These are phyloP conservation scores for Platysteira castanea DNA, from an alignment of 2,113 vertebrate genomes.

Conservation along the genomic window DNA sequence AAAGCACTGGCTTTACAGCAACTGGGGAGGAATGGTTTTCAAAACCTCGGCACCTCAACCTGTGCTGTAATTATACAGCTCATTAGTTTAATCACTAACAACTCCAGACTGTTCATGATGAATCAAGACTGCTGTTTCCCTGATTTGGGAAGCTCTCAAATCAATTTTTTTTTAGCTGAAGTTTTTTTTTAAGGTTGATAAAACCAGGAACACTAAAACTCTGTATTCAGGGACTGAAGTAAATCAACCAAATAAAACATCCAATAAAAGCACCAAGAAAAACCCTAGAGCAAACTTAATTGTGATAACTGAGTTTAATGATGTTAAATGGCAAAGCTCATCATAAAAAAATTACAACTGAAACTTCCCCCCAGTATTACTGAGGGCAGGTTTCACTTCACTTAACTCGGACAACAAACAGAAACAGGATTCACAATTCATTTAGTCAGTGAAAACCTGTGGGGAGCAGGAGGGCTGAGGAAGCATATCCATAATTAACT, in stretches of 20 bases:
- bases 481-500: neutral
- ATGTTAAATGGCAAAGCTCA: neutral
- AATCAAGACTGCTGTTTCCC: neutral
- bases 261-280: neutral
- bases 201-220: neutral
- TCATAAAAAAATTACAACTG: neutral
- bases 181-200: neutral
- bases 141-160: neutral
- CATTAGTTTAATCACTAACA: neutral
- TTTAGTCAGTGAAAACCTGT: neutral
- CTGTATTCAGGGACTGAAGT: neutral
- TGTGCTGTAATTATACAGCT: neutral
- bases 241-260: neutral
- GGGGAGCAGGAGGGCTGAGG: neutral
- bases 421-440: neutral
- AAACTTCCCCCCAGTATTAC: neutral
- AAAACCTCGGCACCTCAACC: neutral
- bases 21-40: neutral
- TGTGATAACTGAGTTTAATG: neutral
- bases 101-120: neutral
- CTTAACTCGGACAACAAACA: neutral
- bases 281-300: neutral
- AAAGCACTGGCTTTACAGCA: neutral
- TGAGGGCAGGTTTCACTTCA: neutral
- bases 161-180: neutral